Percentiles rank a stretch among this genome's conserved stretches.
Conservation (phyloP, 2,113 vertebrate genomes). For the Tylochromis polylepis region DNA sequence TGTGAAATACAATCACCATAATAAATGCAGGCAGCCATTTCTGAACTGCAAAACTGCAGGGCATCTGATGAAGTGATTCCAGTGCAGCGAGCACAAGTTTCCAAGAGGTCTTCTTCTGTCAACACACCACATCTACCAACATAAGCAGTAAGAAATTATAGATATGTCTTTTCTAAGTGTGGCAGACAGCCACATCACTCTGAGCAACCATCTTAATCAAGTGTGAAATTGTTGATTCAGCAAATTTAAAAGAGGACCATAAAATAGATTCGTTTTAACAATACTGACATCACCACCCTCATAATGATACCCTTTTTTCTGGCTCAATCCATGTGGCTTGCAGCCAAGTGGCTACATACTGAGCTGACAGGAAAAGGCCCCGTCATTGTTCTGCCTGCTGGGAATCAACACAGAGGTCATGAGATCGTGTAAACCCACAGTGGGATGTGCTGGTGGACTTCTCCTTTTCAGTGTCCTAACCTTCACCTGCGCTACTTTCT, state of each 20-base stretch:
- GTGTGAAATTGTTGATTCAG: not conserved
- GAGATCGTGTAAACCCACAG: not conserved
- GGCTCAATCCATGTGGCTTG: constrained; percentile 1
- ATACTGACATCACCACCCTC: not conserved
- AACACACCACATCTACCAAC: not conserved
- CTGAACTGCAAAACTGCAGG: not conserved
- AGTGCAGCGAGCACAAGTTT: not conserved
- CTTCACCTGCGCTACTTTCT: not conserved
- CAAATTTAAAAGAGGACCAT: not conserved
- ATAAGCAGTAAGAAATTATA: not conserved
- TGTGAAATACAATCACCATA: not conserved
- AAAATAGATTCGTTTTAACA: constrained; percentile 33
- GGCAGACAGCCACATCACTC: not conserved
- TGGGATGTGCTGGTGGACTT: not conserved
- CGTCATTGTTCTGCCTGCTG: constrained; percentile 15
- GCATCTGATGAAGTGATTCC: not conserved
- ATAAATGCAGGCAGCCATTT: not conserved
- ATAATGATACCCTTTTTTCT: not conserved
- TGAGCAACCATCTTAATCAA: not conserved
- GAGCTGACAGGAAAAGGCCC: not conserved
- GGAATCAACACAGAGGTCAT: not conserved
- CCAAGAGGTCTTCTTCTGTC: not conserved
- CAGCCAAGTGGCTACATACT: not conserved
- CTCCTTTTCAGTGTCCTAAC: not conserved
- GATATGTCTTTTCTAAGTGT: not conserved